Evolutionary conservation across 2,797 vertebrate genomes (phyloP).

Genomic region (Setipinna tenuifilis): DNA sequence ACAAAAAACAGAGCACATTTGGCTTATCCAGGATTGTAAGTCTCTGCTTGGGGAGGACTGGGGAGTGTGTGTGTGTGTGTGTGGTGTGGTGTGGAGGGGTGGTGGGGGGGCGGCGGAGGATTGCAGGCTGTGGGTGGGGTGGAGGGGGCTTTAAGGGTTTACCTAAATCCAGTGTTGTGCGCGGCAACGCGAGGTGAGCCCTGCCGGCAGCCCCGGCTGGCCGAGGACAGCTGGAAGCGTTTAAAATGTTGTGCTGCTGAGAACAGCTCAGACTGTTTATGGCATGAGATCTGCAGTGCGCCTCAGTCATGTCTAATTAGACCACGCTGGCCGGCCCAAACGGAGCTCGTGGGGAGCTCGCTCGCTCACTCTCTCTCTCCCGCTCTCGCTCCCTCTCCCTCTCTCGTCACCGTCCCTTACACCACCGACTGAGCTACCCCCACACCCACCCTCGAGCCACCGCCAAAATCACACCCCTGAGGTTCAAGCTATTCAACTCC

Average conservation of each 20-base stretch:
- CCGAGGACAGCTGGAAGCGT: constrained; percentile 42
- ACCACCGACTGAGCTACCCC: not conserved
- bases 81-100: not conserved
- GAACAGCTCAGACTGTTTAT: constrained; percentile 38
- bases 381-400: not conserved
- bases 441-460: not conserved
- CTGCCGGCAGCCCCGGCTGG: not conserved
- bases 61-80: no score
- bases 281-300: constrained; percentile 41
- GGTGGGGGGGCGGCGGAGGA: not conserved
- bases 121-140: not conserved
- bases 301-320: constrained; percentile 45
- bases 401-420: not conserved
- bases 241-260: constrained; percentile 40
- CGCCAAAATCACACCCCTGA: not conserved
- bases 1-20: not conserved
- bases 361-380: not conserved
- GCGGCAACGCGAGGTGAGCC: not conserved
- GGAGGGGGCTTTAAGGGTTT: constrained; percentile 27
- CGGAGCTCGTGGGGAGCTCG: not conserved
- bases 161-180: constrained; percentile 29
- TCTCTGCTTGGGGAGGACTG: not conserved
- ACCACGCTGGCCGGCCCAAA: constrained; percentile 24
- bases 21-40: constrained; percentile 18
- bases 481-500: not conserved